These are phyloP conservation scores for Porites australiensis DNA, from an alignment of 64 coral and sea anemone species.

Conservation along the genomic window DNA sequence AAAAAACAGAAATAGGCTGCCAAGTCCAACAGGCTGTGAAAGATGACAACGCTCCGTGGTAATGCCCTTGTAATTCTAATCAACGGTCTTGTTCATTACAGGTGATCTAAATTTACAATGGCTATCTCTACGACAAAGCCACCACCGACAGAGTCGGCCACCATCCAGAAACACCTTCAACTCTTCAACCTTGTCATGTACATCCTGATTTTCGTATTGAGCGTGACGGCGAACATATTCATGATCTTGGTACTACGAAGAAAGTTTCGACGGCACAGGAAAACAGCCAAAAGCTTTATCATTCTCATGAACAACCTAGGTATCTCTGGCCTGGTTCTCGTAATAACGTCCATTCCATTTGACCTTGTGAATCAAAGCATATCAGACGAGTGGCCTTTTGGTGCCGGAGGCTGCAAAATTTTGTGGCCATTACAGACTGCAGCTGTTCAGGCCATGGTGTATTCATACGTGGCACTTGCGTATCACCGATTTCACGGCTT, in stretches of 20 bases:
- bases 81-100: neutral
- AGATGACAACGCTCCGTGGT: no score
- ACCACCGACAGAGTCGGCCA: conserved; percentile 14
- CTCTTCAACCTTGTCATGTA: conserved; percentile 81
- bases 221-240: conserved; percentile 68
- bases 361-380: conserved; percentile 53
- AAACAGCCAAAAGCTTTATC: conserved; percentile 88
- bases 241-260: conserved; percentile 72
- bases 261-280: conserved; percentile 66
- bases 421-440: conserved; percentile 92
- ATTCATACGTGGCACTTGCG: conserved; percentile 76
- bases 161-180: conserved; percentile 30
- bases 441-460: conserved; percentile 81
- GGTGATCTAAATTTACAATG: neutral
- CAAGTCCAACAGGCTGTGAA: no score
- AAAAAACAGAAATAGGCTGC: no score
- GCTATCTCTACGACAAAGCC: conserved; percentile 3
- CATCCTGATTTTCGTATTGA: conserved; percentile 64
- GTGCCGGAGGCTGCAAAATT: conserved; percentile 77
- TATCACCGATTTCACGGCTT: conserved; percentile 80
- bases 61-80: neutral
- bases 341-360: conserved; percentile 80
- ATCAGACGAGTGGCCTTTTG: conserved; percentile 67
- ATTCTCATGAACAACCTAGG: conserved; percentile 87
- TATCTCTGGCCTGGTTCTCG: conserved; percentile 69